Percentiles rank a stretch among this genome's conserved stretches.
Conservation (phyloP, 2,113 vertebrate genomes). For the Microcebus ravelobensis region DNA sequence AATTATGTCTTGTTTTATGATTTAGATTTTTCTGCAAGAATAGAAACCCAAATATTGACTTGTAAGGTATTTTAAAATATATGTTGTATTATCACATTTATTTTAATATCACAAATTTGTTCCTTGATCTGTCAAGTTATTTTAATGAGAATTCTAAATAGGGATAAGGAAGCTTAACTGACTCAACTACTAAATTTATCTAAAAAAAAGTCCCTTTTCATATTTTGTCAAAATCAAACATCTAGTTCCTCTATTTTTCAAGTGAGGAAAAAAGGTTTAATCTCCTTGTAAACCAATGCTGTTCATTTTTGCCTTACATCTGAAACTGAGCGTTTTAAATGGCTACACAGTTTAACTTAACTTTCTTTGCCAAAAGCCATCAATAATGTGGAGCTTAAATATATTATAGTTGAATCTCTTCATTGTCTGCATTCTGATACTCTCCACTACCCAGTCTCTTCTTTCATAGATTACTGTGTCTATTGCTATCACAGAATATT, state of each 20-base stretch:
- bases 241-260: background rate
- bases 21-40: background rate
- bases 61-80: background rate
- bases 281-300: background rate
- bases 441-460: background rate
- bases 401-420: background rate
- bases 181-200: background rate
- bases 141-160: background rate
- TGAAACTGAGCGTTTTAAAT: background rate
- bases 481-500: slow-evolving; percentile 13
- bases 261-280: background rate
- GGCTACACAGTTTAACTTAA: background rate
- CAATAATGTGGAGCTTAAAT: background rate
- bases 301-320: background rate
- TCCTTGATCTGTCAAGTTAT: background rate
- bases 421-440: background rate
- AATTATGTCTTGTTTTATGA: background rate
- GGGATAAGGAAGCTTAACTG: background rate
- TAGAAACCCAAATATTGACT: background rate
- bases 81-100: background rate
- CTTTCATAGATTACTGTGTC: background rate
- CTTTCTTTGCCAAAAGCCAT: background rate
- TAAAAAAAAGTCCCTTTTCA: background rate
- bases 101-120: background rate
- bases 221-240: background rate